phyloP scores from a whole-genome alignment of 2,888 invertebrate species.

The Leptinotarsa juncta region DNA sequence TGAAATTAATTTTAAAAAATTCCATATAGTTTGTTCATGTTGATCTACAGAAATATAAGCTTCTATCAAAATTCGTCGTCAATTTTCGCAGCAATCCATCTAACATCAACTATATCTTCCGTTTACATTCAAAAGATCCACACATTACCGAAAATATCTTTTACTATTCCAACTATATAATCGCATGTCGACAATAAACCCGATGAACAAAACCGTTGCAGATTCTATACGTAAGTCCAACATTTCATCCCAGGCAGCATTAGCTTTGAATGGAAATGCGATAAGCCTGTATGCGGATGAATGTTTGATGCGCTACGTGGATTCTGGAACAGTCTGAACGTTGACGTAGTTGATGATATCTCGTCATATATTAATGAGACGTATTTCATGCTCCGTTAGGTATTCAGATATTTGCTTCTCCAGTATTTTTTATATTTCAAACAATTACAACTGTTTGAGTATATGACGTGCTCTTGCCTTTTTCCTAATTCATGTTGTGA shows the following conservation, averaged over 20 bases:
- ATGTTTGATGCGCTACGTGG: constrained; percentile 3
- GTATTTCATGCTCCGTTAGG: not conserved
- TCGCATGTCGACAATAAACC: not conserved
- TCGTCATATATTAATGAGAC: not conserved
- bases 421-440: too few species aligned
- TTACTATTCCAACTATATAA: not conserved
- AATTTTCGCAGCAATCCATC: too few species aligned
- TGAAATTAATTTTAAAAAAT: too few species aligned
- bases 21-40: too few species aligned
- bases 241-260: not conserved
- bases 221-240: not conserved
- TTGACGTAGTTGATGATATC: not conserved
- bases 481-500: too few species aligned
- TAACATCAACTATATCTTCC: too few species aligned
- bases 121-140: too few species aligned
- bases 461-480: too few species aligned
- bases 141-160: too few species aligned
- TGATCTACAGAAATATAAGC: too few species aligned
- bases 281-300: not conserved
- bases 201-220: not conserved
- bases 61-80: too few species aligned
- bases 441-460: too few species aligned
- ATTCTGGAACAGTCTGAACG: constrained; percentile 1
- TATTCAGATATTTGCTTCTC: not conserved
- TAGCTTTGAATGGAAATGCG: constrained; percentile 2